Evolutionary conservation across 2,888 invertebrate genomes (phyloP).

Genomic region (Ecdyonurus torrentis): DNA sequence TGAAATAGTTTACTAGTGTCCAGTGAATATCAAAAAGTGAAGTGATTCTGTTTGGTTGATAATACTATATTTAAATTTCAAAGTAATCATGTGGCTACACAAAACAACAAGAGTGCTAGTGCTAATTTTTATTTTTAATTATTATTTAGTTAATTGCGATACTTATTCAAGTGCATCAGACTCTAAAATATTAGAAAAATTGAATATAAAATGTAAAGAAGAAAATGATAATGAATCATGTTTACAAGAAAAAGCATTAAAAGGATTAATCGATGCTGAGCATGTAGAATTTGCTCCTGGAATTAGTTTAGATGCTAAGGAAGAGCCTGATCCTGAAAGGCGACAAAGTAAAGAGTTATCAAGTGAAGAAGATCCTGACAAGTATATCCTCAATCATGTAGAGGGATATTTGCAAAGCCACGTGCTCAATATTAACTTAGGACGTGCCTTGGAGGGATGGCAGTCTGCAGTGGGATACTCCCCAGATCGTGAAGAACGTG

Average conservation of each 20-base stretch:
- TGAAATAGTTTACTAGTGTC: neutral
- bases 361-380: neutral
- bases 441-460: neutral
- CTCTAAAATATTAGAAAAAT: neutral
- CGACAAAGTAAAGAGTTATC: neutral
- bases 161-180: neutral
- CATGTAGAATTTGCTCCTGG: neutral
- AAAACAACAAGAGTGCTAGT: neutral
- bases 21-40: neutral
- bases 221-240: neutral
- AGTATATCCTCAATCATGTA: neutral
- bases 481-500: no score
- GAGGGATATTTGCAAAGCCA: neutral
- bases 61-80: no score
- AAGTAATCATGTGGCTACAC: neutral
- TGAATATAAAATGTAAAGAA: neutral
- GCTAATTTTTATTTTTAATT: neutral
- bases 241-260: neutral
- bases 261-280: neutral
- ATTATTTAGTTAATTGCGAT: neutral
- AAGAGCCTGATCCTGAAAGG: neutral
- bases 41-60: neutral
- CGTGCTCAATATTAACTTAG: neutral
- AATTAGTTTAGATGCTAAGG: neutral
- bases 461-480: neutral